Conservation (phyloP, 2,888 invertebrate species). For the Tupiocoris notatus region DNA sequence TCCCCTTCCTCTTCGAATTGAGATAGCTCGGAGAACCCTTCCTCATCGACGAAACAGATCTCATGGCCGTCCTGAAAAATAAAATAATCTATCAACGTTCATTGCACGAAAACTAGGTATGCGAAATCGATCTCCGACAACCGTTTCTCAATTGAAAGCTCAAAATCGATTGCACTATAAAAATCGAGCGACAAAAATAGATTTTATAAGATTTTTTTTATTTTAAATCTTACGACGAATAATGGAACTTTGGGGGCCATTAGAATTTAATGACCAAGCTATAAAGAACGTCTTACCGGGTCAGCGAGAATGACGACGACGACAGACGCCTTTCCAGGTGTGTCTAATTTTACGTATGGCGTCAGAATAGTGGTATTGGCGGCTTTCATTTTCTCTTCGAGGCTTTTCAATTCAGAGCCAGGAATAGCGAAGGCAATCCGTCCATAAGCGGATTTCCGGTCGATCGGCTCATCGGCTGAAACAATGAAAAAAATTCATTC, state of each 20-base stretch:
- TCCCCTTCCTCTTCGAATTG: conserved; percentile 81
- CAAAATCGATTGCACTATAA: not conserved
- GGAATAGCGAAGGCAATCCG: conserved; percentile 94
- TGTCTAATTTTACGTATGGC: conserved; percentile 87
- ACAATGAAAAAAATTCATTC: conserved; percentile 7
- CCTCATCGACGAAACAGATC: conserved; percentile 97
- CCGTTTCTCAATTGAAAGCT: too few species aligned
- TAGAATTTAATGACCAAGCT: not conserved
- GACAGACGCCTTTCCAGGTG: conserved; percentile 96
- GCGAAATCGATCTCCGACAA: too few species aligned
- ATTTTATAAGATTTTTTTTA: too few species aligned
- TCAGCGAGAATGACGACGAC: conserved; percentile 94
- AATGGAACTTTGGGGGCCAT: not conserved
- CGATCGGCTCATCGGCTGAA: conserved; percentile 62
- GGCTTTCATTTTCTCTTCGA: conserved; percentile 71
- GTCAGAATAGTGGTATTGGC: conserved; percentile 76
- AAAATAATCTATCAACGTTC: conserved; percentile 3
- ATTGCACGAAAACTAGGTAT: too few species aligned
- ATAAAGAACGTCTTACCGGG: conserved; percentile 61
- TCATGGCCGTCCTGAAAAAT: conserved; percentile 81
- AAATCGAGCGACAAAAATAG: not conserved
- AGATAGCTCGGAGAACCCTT: conserved; percentile 86
- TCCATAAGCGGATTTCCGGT: conserved; percentile 89
- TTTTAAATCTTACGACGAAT: too few species aligned
- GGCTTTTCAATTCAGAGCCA: conserved; percentile 67